These are phyloP conservation scores for Etia nguti DNA, from an alignment of 2,113 vertebrate genomes.

Conservation along the genomic window DNA sequence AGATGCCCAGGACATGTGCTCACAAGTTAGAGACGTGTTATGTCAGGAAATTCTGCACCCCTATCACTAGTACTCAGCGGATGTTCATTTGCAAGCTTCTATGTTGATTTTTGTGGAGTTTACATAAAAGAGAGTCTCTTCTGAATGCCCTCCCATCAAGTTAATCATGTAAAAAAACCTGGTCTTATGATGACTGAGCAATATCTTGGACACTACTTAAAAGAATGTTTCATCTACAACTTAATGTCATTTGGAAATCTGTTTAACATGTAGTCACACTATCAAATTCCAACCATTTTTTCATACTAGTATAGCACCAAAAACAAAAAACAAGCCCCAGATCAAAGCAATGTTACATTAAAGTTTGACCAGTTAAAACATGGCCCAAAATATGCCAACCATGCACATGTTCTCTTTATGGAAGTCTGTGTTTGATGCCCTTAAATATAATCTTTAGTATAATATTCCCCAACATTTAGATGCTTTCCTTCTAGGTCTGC, in stretches of 20 bases:
- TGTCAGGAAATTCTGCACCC: fast-evolving
- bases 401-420: background rate
- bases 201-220: background rate
- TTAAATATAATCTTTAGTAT: background rate
- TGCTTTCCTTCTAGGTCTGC: fast-evolving
- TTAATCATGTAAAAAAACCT: background rate
- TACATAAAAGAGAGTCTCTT: background rate
- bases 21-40: background rate
- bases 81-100: background rate
- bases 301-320: background rate
- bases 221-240: background rate
- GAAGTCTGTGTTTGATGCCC: background rate
- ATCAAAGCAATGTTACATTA: background rate
- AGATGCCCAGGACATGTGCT: background rate
- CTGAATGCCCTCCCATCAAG: background rate
- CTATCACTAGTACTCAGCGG: background rate
- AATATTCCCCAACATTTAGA: fast-evolving
- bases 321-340: background rate
- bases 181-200: background rate
- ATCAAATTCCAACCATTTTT: background rate
- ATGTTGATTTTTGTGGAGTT: background rate
- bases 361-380: background rate
- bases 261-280: background rate
- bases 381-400: background rate
- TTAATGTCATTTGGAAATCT: background rate